A percentile compares a stretch with the other conserved stretches of the same genome.
phyloP scores from a whole-genome alignment of 1,140 invertebrate species.

The Medauroidea extradentata region DNA sequence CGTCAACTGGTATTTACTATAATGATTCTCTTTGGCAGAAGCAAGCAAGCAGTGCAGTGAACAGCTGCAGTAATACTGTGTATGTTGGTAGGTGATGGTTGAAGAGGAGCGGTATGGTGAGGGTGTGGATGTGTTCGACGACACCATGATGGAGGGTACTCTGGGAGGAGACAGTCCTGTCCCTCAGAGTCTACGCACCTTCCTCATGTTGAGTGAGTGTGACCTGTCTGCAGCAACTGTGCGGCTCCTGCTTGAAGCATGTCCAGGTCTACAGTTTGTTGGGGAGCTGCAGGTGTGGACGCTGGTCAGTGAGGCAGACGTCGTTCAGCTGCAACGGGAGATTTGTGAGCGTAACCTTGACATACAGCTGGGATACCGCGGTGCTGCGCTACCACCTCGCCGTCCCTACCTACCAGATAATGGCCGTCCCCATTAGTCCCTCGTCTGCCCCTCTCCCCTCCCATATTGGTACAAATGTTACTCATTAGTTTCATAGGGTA shows the following conservation, averaged over 20 bases:
- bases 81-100: slow-evolving; percentile 7
- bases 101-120: slow-evolving; percentile 6
- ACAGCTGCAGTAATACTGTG: no score
- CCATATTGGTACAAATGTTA: no score
- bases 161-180: not conserved
- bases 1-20: no score
- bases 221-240: not conserved
- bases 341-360: not conserved
- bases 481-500: no score
- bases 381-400: not conserved
- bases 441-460: no score
- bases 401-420: not conserved
- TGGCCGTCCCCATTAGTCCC: no score
- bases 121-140: slow-evolving; percentile 7
- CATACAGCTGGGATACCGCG: not conserved
- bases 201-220: slow-evolving; percentile 4
- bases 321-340: not conserved
- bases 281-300: slow-evolving; percentile 4
- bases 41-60: no score
- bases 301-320: not conserved
- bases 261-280: not conserved
- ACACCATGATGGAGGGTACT: not conserved
- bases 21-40: no score
- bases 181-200: not conserved
- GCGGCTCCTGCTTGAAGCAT: not conserved